Base-by-base conservation (phyloP, 1,140 invertebrate genomes). In the Drosophila erecta region DNA sequence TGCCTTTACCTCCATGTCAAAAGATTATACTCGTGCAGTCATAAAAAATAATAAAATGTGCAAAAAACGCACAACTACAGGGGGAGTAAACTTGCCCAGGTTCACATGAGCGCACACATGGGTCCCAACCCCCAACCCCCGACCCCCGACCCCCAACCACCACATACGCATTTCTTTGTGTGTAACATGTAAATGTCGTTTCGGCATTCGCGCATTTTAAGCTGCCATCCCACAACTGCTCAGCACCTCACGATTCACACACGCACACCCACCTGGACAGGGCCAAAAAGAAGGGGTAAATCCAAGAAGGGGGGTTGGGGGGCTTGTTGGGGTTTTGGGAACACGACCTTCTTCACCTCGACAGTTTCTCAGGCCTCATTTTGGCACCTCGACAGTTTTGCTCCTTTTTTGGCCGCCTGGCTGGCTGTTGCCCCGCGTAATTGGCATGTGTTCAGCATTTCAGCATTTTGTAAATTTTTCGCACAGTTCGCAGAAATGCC, bases 41-140 rank as follows among this genome's bases (percentile, higher is more conserved):
- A 87, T 87, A 87, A 87, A 87, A 87, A 89, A 87, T 87, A 87
- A 87, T 87, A 87, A 87, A 87, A 86, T 86, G 83, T 86, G 84
- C 79, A 80, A 81, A 65, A 66, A 73, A 73, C 73, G 62, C 71
- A 70, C 79, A 73, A 67, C 73, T 66, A 77, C 57, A 33, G n/a
- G 46, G 17, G 57, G n/a, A 17, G 38, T 22, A 14, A 43, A 59
- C 46, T 67, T 49, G 57, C 41, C 56, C 41, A 53, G 57, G 57
- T 76, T 81, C 83, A 89, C 83, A 87, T 87, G 83, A 87, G 84
- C 76, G 83, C 79, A 83, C 84, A 69, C 84, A 81, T 49, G 37
- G 54, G 24, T 43, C 2, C 15, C 40, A n/a, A 2, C 40, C 40
- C 22, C 59, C 15, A 15, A 12, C 35, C 58, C 17, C 7, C 71